Evolutionary conservation across 2,888 invertebrate genomes (phyloP), one percentile per base, ranked within the genome.

Genomic region (Drosophila engyochracea): DNA sequence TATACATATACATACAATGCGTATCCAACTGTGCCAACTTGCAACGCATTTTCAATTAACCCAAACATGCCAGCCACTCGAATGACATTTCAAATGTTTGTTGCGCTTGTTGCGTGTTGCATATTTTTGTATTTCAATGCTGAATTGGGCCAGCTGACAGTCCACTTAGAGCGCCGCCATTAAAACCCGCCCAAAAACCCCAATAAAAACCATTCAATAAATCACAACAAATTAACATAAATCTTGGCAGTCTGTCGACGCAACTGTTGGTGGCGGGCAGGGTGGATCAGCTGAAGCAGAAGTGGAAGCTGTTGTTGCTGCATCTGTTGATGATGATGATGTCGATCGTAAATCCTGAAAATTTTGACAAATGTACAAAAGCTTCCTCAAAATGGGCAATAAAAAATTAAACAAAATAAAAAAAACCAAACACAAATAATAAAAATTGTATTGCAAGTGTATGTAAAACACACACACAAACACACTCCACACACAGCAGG

Each of bases 131-230:
- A 61, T 69, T 60, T 61, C 53, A 47, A 54, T 54, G 55, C 41
- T 53, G 72, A 78, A 83, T 79, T 76, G 70, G 76, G 85, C 82
- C 76, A 86, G 75, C 74, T 73, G 80, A 71, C 71, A 70, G 69
- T 70, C 76, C 80, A 75, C 85, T 79, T 81, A 82, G 74, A 61
- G 79, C 79, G 79, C 74, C 79, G 82, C 66, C 74, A 63, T 69
- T 70, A 80, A 71, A 71, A 60, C 39, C 72, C 79, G 59, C 82
- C 82, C 78, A 39, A 79, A 90, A 47, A 74, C 70, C 73, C 83
- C 85, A 91, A 87, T 87, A 91, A 91, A 87, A 91, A 81, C 85
- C 90, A 83, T 90, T 91, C 91, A 88, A 88, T 91, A 91, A 88
- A 88, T 88, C 91, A 88, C 85, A 83, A 83, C 90, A 88, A 91